Percentiles rank a stretch among this genome's conserved stretches.
phyloP scores from a whole-genome alignment of 1,140 invertebrate species.

The Proales similis region DNA sequence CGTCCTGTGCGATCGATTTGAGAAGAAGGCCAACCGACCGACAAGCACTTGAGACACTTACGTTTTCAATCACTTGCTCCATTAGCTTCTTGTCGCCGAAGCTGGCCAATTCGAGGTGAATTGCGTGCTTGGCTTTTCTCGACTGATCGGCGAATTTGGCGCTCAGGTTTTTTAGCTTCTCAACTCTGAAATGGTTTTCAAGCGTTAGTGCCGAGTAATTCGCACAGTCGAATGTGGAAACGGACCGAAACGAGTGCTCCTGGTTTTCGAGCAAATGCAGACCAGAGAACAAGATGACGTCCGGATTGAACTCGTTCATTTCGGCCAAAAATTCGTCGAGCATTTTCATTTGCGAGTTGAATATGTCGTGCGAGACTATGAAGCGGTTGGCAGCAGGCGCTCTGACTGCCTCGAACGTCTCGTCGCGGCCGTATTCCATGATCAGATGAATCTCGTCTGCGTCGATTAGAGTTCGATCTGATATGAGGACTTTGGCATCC shows the following conservation, averaged over 20 bases:
- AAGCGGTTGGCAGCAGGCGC: conserved; percentile 53
- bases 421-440: conserved; percentile 53
- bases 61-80: conserved; percentile 46
- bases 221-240: too few species aligned
- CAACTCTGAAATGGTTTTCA: conserved; percentile 41
- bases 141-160: conserved; percentile 44
- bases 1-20: conserved; percentile 1
- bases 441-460: conserved; percentile 55
- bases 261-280: conserved; percentile 54
- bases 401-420: conserved; percentile 47
- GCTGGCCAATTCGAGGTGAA: conserved; percentile 55
- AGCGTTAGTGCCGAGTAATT: conserved; percentile 13
- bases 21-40: neutral
- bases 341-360: conserved; percentile 46
- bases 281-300: conserved; percentile 53
- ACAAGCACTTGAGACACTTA: conserved; percentile 37
- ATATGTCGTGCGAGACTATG: conserved; percentile 54
- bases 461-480: conserved; percentile 43
- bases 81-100: conserved; percentile 51
- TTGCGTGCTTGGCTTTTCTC: conserved; percentile 46
- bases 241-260: conserved; percentile 18
- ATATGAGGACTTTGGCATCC: conserved; percentile 46
- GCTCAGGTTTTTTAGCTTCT: conserved; percentile 47
- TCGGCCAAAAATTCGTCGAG: conserved; percentile 53
- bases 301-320: conserved; percentile 46